phyloP scores from a whole-genome alignment of 2,797 vertebrate species.

The Ctenopoma multispine region DNA sequence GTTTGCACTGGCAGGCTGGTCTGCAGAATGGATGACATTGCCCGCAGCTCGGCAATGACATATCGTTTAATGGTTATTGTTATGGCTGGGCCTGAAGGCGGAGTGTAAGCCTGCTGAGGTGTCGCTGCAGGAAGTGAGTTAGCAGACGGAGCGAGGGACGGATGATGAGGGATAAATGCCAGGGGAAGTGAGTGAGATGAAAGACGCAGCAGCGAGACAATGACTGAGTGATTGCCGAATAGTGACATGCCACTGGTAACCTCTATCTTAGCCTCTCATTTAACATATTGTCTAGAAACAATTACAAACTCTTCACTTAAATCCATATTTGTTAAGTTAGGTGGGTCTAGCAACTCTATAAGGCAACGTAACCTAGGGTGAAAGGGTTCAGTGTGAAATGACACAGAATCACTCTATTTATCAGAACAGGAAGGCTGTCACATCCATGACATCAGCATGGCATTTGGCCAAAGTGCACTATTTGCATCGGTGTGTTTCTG shows the following conservation, averaged over 20 bases:
- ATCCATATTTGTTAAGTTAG: background rate
- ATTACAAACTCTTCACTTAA: background rate
- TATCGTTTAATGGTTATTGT: conserved; percentile 62
- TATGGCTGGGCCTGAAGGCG: conserved; percentile 47
- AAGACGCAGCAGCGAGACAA: background rate
- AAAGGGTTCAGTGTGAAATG: background rate
- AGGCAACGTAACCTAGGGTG: background rate
- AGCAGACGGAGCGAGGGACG: conserved; percentile 16
- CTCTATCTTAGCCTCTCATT: background rate
- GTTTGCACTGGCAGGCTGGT: background rate
- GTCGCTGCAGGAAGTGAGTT: conserved; percentile 43
- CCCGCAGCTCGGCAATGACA: conserved; percentile 63
- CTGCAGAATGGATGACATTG: conserved; percentile 67
- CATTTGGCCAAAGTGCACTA: conserved; percentile 31
- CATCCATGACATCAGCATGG: conserved; percentile 26
- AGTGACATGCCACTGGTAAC: background rate
- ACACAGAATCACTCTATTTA: background rate
- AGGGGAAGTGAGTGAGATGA: background rate
- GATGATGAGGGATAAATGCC: conserved; percentile 16
- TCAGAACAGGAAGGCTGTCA: background rate
- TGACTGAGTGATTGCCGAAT: background rate
- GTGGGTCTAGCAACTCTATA: background rate
- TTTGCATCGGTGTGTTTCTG: conserved; percentile 23
- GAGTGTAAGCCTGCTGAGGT: conserved; percentile 31
- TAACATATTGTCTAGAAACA: background rate